Evolutionary conservation across 23 tunicate genomes (phyloP).

Genomic region (Styela plicata): DNA sequence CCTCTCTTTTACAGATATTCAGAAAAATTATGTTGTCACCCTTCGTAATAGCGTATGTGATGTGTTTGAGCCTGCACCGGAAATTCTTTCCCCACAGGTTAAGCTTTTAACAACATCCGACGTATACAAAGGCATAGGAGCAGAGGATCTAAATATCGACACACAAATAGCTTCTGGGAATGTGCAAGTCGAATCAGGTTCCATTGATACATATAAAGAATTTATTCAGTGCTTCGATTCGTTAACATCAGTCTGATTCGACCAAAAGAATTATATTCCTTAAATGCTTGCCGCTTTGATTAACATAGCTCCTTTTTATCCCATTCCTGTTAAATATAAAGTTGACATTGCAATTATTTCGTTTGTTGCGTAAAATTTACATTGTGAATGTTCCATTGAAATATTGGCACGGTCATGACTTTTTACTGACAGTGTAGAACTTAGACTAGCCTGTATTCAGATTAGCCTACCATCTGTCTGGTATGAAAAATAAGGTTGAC

Average conservation of each 20-base stretch:
- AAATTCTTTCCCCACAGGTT: not conserved
- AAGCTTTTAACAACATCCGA: not conserved
- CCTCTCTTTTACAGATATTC: not conserved
- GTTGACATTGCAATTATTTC: too few species aligned
- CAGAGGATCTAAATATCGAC: not conserved
- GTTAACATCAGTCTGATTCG: not conserved
- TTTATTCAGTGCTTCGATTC: not conserved
- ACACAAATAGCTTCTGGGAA: not conserved
- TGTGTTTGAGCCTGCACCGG: not conserved
- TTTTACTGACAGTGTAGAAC: too few species aligned
- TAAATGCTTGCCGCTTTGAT: not conserved
- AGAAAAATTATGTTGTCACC: not conserved
- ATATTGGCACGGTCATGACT: too few species aligned
- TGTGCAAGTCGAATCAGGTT: not conserved
- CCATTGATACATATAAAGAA: not conserved
- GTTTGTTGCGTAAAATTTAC: too few species aligned
- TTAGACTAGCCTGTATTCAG: too few species aligned
- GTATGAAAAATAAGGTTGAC: too few species aligned
- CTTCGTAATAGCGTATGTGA: constrained; percentile 28
- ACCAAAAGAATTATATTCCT: not conserved
- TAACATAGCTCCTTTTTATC: too few species aligned
- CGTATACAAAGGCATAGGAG: not conserved
- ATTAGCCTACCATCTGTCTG: too few species aligned
- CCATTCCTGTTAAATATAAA: too few species aligned
- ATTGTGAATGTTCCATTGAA: too few species aligned